phyloP scores from a whole-genome alignment of 1,140 invertebrate genomes.

The Fopius arisanus region DNA sequence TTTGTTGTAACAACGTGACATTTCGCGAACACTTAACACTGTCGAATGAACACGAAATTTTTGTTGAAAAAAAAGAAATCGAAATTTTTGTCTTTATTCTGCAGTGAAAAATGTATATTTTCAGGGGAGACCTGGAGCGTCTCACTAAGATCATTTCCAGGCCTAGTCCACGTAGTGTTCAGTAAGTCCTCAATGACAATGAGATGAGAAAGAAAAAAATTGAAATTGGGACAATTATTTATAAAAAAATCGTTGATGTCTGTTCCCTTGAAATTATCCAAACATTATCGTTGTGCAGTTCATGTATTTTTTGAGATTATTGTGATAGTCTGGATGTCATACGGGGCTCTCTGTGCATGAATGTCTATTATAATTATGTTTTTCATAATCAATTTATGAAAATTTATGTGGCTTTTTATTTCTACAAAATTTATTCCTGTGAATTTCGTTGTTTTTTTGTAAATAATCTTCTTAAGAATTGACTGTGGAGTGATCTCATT shows the following conservation, averaged over 20 bases:
- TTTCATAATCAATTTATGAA: background rate
- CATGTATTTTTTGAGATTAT: background rate
- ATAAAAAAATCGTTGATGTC: slow-evolving; percentile 3
- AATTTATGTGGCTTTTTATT: background rate
- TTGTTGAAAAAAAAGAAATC: background rate
- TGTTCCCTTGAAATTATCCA: background rate
- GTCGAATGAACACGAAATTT: background rate
- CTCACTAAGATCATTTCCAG: slow-evolving; percentile 59
- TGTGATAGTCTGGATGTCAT: slow-evolving; percentile 9
- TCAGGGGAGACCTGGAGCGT: slow-evolving; percentile 71
- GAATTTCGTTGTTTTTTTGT: too few relatives aligned
- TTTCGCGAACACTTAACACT: too few relatives aligned
- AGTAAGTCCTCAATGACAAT: slow-evolving; percentile 56
- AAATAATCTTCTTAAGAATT: too few relatives aligned
- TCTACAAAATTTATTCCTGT: background rate
- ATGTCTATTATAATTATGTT: background rate
- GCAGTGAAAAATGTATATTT: slow-evolving; percentile 53
- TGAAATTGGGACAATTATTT: background rate
- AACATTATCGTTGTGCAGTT: slow-evolving; percentile 5
- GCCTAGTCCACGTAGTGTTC: slow-evolving; percentile 59
- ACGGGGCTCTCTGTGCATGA: slow-evolving; percentile 6
- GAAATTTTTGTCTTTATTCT: background rate
- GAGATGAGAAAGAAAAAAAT: slow-evolving; percentile 10
- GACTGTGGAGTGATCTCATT: too few relatives aligned
- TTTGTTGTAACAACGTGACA: background rate